Percentiles rank a stretch among this genome's conserved stretches.
phyloP scores from a whole-genome alignment of 92 coral and sea anemone genomes.

The Epizoanthus rinbou region DNA sequence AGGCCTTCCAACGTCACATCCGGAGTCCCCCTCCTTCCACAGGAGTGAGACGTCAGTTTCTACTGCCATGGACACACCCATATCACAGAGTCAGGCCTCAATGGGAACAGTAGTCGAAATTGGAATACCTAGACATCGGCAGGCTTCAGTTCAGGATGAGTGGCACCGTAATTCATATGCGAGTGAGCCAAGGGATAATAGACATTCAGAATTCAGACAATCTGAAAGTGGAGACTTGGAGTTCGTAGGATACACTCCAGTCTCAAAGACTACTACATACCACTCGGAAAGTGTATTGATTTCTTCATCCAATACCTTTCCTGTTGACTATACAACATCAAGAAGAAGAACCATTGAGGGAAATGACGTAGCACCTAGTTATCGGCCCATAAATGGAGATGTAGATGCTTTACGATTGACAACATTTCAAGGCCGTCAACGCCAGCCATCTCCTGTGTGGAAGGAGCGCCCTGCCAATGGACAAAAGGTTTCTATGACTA shows the following conservation, averaged over 20 bases:
- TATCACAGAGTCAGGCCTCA: constrained; percentile 60
- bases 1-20: constrained; percentile 72
- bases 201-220: constrained; percentile 78
- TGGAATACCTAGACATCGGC: constrained; percentile 53
- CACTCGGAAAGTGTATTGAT: constrained; percentile 85
- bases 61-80: constrained; percentile 70
- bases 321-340: constrained; percentile 51
- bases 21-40: constrained; percentile 67
- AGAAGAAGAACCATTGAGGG: constrained; percentile 61
- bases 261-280: constrained; percentile 44
- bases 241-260: constrained; percentile 45
- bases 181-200: constrained; percentile 15
- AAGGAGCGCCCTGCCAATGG: constrained; percentile 64
- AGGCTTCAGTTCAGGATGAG: background rate
- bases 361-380: constrained; percentile 49
- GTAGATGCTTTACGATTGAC: constrained; percentile 74
- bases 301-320: constrained; percentile 54
- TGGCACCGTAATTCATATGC: constrained; percentile 8
- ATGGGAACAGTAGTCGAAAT: constrained; percentile 70
- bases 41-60: constrained; percentile 85
- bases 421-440: constrained; percentile 68
- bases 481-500: constrained; percentile 45
- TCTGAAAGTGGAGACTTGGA: constrained; percentile 57
- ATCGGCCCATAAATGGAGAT: constrained; percentile 95
- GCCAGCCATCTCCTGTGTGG: constrained; percentile 80